Base-by-base conservation (phyloP, 2,113 vertebrate genomes). In the Bombycilla garrulus region DNA sequence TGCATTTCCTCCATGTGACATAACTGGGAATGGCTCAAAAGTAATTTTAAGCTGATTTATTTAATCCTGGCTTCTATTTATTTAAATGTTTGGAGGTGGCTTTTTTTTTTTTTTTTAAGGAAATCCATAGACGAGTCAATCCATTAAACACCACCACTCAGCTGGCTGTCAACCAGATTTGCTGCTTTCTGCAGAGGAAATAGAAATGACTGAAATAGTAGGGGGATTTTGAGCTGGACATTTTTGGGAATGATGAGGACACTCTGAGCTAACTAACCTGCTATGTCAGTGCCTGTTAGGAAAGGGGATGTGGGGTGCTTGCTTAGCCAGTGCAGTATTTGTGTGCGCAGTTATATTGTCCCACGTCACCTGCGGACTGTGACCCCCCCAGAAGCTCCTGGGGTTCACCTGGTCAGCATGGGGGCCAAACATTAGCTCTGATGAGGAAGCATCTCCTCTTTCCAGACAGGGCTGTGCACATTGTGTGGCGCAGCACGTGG, bases 31-130 rank as follows among this genome's bases (percentile, higher is more conserved):
- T 88, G 81, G 94, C 89, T 86, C 91, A 74, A 86, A 93, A 96
- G 95, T 91, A 35, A 95, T 91, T 96, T 89, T 95, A 97, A 97
- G 90, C 90, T 95, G 97, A 96, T 98, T 97, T 97, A 97, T 97
- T 97, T 93, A 96, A 96, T 96, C 95, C 94, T 86, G 92, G 54
- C 88, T 74, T 82, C 90, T 94, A 64, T 96, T 96, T 96, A 93
- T 90, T 92, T 66, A 77, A 95, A 87, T 92, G 88, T 87, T 95
- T 62, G 80, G 80, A 88, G 66, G 35, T 66, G 19, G 35, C n/a
- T 19, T 77, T 47, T 50, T 71, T 80, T 65, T 62, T 72, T 38
- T 56, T 81, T n/a, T 81, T 9, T 28, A 38, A 92, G 86, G 85
- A 91, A 90, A 96, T 96, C 90, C 9, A 76, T 71, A 91, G 94